phyloP scores from a whole-genome alignment of 64 coral and sea anemone genomes.

The Astreopora myriophthalma region DNA sequence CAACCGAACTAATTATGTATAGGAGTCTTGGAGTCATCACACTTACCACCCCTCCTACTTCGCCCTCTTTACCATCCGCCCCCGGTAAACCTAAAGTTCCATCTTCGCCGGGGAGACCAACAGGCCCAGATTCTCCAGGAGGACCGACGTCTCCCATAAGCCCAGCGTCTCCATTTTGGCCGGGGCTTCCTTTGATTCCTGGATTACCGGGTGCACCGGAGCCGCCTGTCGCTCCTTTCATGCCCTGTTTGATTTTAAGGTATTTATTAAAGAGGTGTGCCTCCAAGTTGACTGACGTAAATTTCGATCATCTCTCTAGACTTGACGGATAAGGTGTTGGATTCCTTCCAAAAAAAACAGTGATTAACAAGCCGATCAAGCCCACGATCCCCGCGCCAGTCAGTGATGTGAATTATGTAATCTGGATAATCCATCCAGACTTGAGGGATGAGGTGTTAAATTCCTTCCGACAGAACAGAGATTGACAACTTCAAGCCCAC shows the following conservation, averaged over 20 bases:
- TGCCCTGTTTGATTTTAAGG: background rate
- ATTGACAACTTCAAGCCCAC: too few species aligned
- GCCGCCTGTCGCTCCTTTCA: background rate
- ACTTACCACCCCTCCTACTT: background rate
- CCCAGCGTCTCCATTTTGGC: background rate
- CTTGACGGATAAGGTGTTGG: too few species aligned
- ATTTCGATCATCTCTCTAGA: too few species aligned
- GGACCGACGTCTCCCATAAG: slow-evolving; percentile 14
- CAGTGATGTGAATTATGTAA: too few species aligned
- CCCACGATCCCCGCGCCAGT: too few species aligned
- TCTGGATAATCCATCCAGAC: too few species aligned
- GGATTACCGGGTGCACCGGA: slow-evolving; percentile 12
- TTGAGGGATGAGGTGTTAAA: too few species aligned
- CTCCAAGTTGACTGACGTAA: background rate
- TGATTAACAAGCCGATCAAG: too few species aligned
- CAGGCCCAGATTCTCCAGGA: background rate
- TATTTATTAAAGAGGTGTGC: background rate
- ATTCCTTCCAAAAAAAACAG: too few species aligned
- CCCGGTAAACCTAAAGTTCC: background rate
- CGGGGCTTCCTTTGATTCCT: slow-evolving; percentile 20
- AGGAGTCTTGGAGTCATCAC: background rate
- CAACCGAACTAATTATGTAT: too few species aligned
- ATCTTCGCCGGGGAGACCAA: background rate
- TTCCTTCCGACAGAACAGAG: too few species aligned
- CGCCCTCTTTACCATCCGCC: background rate